Percentiles rank a stretch among this genome's conserved stretches.
Conservation (phyloP, 2,797 vertebrate species). For the Halcyon smyrnensis region DNA sequence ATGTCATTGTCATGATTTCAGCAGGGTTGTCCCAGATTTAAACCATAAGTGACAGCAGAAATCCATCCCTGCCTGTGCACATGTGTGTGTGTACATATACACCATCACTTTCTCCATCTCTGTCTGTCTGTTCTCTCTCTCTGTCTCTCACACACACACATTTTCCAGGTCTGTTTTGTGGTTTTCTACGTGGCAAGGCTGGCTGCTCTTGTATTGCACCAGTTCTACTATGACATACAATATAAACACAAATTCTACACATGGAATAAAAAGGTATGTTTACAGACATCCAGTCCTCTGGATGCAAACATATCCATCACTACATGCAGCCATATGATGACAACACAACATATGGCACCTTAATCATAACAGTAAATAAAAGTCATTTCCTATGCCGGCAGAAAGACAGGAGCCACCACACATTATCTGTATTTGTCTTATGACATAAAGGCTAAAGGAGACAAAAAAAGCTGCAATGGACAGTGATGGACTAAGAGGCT, state of each 20-base stretch:
- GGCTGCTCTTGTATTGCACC: not conserved
- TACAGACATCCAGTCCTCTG: not conserved
- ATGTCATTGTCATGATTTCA: not conserved
- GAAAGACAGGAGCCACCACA: not conserved
- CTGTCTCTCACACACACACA: not conserved
- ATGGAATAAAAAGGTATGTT: not conserved
- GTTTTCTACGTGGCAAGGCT: not conserved
- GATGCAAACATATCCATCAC: not conserved
- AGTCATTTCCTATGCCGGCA: not conserved
- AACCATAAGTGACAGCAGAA: not conserved
- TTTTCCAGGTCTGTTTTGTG: not conserved
- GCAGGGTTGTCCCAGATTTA: not conserved
- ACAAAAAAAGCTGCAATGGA: not conserved
- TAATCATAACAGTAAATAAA: constrained; percentile 40
- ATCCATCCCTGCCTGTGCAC: not conserved
- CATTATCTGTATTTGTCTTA: not conserved
- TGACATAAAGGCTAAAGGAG: not conserved
- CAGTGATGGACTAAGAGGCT: not conserved
- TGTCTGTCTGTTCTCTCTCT: not conserved
- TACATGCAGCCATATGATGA: not conserved
- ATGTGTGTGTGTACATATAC: not conserved
- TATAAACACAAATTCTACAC: not conserved
- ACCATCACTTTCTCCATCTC: not conserved
- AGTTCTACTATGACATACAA: not conserved
- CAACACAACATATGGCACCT: constrained; percentile 25